Base-by-base conservation (phyloP, 2,888 invertebrate genomes). In the Trichogramma evanescens region DNA sequence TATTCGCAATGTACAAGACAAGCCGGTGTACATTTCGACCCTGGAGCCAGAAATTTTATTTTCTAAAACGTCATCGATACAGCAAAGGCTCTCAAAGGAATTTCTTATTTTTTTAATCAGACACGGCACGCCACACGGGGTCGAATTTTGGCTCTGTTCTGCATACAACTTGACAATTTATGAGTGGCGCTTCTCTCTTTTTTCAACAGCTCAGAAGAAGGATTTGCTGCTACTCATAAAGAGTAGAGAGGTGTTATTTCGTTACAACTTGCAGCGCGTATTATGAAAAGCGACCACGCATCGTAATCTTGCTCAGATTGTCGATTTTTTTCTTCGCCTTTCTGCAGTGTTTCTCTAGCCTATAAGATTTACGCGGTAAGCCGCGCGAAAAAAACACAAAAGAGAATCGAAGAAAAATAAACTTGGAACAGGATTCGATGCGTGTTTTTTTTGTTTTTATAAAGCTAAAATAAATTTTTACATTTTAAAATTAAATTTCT, bases 101-200 rank as follows among this genome's bases (percentile, higher is more conserved):
- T 26, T 26, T 26, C 26, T 26, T 26, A 26, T 26, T 26, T 26
- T 26, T 26, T 26, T 26, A 26, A 26, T 26, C 26, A 26, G 26
- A 26, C 26, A 26, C 26, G 26, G 26, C 26, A 26, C 26, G 26
- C 26, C 26, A 26, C 26, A 26, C 26, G 26, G 26, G 26, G 26
- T 26, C 26, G 26, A 26, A 26, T 26, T 26, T 26, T 26, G 26
- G 61, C 61, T 64, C 67, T 66, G 64, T 64, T 65, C 66, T 67
- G 68, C 69, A 69, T 68, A 69, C 66, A 67, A 68, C 68, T 67
- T 67, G 69, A 68, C 71, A 71, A 74, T 74, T 74, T 74, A 74
- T 74, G 72, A 71, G 70, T 73, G 74, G 74, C 74, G 74, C 74
- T 73, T 73, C 72, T 65, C 66, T 48, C 48, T 6, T 10, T 9